Base-by-base conservation (phyloP, 2,888 invertebrate genomes). In the Drosophila antonietae region DNA sequence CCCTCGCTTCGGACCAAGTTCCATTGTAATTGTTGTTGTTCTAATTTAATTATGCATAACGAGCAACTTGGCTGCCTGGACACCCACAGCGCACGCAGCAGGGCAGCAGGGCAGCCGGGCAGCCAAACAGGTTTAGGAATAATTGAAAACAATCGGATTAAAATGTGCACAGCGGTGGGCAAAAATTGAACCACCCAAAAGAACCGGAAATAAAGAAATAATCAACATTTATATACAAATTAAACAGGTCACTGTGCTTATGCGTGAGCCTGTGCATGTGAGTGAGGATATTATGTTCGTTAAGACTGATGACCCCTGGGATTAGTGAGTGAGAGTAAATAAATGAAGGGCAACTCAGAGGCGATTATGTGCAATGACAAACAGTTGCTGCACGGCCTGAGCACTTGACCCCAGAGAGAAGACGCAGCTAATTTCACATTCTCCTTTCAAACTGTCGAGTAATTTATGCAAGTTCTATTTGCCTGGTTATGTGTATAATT, bases 91-190 rank as follows among this genome's bases (percentile, higher is more conserved):
- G 75, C 55, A 39, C 60, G 65, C 65, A 69, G 69, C 37, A 6
- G 37, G 37, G 37, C 37, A 28, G 28, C 60, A 41, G 58, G 70
- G 41, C 15, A 51, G 57, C 55, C 44, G 58, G 70, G 41, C 15
- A 51, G 57, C 55, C 44, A 49, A 75, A 75, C 68, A 55, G 79
- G 71, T 80, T 80, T 74, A 61, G 63, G 68, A 81, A 87, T 81
- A 83, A 83, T 83, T 87, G 82, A 87, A 83, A 87, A 75, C 87
- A 73, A 81, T 87, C 75, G 75, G 69, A 66, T 83, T 87, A 73
- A 87, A 83, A 81, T 83, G 77, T 75, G 77, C 80, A 78, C 68
- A 81, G 73, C 59, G 71, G 68, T 62, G 39, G 67, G 49, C 60
- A 69, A 49, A 68, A 66, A 51, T 62, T 78, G 61, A 71, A 59